Percentiles rank a stretch among this genome's conserved stretches.
These are phyloP conservation scores for Coelopa frigida DNA, from an alignment of 1,140 invertebrate genomes.

Conservation along the genomic window DNA sequence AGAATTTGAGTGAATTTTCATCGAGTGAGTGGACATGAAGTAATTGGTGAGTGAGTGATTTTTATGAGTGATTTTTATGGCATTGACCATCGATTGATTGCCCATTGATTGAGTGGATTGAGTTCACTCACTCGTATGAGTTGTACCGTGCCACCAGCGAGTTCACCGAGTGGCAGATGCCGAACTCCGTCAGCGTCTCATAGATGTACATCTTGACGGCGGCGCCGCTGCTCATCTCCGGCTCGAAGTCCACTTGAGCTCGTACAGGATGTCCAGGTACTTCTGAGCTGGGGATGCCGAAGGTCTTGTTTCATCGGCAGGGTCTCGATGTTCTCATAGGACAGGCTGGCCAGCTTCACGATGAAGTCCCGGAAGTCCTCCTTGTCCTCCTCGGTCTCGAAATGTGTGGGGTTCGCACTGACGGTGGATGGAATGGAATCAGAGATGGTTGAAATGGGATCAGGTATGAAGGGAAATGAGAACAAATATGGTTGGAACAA, in stretches of 20 bases:
- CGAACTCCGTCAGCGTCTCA: conserved; percentile 56
- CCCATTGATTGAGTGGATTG: not conserved
- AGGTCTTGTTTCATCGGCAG: conserved; percentile 46
- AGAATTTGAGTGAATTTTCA: too few species aligned
- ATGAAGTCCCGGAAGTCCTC: conserved; percentile 49
- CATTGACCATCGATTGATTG: too few species aligned
- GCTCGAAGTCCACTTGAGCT: conserved; percentile 51
- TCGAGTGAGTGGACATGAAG: too few species aligned
- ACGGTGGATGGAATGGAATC: too few species aligned
- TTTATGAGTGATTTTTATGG: too few species aligned
- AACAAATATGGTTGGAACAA: not conserved
- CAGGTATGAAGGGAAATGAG: not conserved
- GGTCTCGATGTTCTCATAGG: conserved; percentile 51
- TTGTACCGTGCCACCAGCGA: conserved; percentile 57
- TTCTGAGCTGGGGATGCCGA: conserved; percentile 46
- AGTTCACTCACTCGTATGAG: conserved; percentile 52
- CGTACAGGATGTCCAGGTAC: conserved; percentile 51
- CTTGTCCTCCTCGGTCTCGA: conserved; percentile 46
- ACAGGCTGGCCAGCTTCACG: conserved; percentile 49
- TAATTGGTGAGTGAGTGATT: too few species aligned
- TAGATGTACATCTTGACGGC: conserved; percentile 47
- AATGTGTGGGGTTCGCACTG: conserved; percentile 22
- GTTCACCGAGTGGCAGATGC: conserved; percentile 59
- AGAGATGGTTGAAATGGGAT: too few species aligned
- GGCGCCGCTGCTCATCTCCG: conserved; percentile 51